These are phyloP conservation scores for Engraulis encrasicolus DNA, from an alignment of 2,113 vertebrate genomes.

Conservation along the genomic window DNA sequence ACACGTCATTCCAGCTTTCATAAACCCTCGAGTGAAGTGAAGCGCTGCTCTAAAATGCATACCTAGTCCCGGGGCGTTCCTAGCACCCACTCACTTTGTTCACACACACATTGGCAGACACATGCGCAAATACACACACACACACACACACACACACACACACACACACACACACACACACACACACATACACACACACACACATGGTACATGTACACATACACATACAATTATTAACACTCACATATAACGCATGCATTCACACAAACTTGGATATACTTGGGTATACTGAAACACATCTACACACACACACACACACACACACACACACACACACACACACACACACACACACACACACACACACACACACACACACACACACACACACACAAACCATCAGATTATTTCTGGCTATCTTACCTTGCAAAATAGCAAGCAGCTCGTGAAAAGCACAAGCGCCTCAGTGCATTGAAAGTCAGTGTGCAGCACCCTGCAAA, in stretches of 20 bases:
- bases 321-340: slow-evolving; percentile 12
- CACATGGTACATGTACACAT: not conserved
- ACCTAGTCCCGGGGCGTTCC: not conserved
- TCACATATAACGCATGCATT: not conserved
- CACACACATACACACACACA: not conserved
- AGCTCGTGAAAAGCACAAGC: not conserved
- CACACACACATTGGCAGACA: not conserved
- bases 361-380: not conserved
- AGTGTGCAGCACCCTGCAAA: not conserved
- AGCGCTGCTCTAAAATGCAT: not conserved
- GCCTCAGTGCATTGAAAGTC: not conserved
- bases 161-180: too few species aligned
- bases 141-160: not conserved
- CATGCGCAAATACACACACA: slow-evolving; percentile 1
- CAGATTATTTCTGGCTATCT: not conserved
- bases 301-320: too few species aligned
- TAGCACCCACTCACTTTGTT: not conserved
- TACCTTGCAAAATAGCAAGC: not conserved
- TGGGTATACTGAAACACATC: too few species aligned
- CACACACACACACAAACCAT: not conserved
- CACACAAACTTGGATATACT: too few species aligned
- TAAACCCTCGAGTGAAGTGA: not conserved
- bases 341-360: not conserved
- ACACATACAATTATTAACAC: not conserved
- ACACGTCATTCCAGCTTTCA: not conserved